Evolutionary conservation across 1,140 invertebrate genomes (phyloP).

Genomic region (Drosophila setifemur): DNA sequence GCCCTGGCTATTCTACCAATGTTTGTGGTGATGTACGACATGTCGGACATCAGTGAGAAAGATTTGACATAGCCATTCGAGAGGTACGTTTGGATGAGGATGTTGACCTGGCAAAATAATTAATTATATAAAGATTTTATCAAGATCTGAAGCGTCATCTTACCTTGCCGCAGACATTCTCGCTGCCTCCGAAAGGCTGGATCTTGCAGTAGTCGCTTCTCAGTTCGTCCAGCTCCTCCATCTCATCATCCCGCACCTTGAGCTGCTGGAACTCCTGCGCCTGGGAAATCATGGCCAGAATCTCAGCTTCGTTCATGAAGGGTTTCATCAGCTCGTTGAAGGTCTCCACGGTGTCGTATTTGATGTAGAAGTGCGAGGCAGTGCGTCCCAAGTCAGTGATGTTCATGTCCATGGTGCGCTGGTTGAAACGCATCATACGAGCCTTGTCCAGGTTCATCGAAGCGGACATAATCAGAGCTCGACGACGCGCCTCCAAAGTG

Average conservation of each 20-base stretch:
- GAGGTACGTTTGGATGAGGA: slow-evolving; percentile 96
- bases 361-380: slow-evolving; percentile 99
- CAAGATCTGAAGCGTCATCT: background rate
- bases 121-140: background rate
- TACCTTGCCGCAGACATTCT: slow-evolving; percentile 97
- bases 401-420: slow-evolving; percentile 91
- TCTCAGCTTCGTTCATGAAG: slow-evolving; percentile 93
- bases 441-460: slow-evolving; percentile 95
- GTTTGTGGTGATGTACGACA: slow-evolving; percentile 97
- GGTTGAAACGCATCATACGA: slow-evolving; percentile 96
- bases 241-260: slow-evolving; percentile 97
- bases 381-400: slow-evolving; percentile 96
- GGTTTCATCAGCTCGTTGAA: slow-evolving; percentile 91
- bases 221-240: slow-evolving; percentile 93
- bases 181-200: slow-evolving; percentile 89
- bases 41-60: slow-evolving; percentile 96
- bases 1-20: slow-evolving; percentile 94
- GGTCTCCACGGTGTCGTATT: slow-evolving; percentile 96
- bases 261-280: slow-evolving; percentile 98
- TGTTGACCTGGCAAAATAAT: slow-evolving; percentile 85
- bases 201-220: slow-evolving; percentile 89
- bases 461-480: slow-evolving; percentile 90
- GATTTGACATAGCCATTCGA: slow-evolving; percentile 90
- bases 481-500: slow-evolving; percentile 87
- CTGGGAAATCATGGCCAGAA: slow-evolving; percentile 94